phyloP scores from a whole-genome alignment of 53 echinoderm and acorn worm genomes.

The Apostichopus leukothele region DNA sequence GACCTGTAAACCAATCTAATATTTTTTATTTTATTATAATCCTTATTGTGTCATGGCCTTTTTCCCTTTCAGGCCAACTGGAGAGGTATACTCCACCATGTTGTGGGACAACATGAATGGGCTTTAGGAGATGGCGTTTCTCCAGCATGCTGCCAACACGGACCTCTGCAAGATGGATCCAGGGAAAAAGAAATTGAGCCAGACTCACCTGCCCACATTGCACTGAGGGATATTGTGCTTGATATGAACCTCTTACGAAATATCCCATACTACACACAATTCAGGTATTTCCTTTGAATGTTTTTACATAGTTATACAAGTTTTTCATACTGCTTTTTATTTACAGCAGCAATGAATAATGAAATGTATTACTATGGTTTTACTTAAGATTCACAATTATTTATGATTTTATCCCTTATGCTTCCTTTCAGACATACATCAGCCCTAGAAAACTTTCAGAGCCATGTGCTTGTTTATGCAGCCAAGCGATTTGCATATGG shows the following conservation, averaged over 20 bases:
- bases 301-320: too few relatives aligned
- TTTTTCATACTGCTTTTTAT: too few relatives aligned
- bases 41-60: not conserved
- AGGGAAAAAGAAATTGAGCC: not conserved
- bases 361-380: too few relatives aligned
- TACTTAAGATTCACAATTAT: too few relatives aligned
- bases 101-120: constrained; percentile 8
- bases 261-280: constrained; percentile 5
- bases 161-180: not conserved
- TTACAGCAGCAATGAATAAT: too few relatives aligned
- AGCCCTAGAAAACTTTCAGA: constrained; percentile 3
- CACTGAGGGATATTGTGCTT: not conserved
- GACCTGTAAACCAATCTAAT: too few relatives aligned
- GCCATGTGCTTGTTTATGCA: constrained; percentile 23
- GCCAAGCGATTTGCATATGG: constrained; percentile 34
- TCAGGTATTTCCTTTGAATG: not conserved
- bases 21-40: too few relatives aligned
- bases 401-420: not conserved
- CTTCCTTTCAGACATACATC: constrained; percentile 16
- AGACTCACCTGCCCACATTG: not conserved
- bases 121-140: not conserved
- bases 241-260: not conserved
- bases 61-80: constrained; percentile 16
- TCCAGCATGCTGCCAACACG: constrained; percentile 22
- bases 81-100: constrained; percentile 24